Conservation (phyloP, 2,888 invertebrate species). For the Heliconius ethilla region DNA sequence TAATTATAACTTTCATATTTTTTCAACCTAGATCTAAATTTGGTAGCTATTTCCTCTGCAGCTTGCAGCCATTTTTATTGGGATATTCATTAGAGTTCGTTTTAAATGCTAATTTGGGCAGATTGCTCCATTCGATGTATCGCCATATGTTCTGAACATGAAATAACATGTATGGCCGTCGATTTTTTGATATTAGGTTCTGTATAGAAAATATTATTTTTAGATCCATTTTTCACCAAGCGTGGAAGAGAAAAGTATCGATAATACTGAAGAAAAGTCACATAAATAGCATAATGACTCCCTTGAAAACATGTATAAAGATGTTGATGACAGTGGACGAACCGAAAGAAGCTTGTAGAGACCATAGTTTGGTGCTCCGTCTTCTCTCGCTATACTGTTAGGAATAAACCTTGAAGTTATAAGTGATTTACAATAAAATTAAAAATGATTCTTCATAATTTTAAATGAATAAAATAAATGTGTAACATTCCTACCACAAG, state of each 20-base stretch:
- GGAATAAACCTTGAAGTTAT: no score
- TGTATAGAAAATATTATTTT: conserved; percentile 20
- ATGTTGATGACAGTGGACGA: no score
- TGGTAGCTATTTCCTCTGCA: conserved; percentile 3
- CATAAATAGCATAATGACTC: no score
- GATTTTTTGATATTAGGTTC: conserved; percentile 36
- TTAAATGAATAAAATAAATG: no score
- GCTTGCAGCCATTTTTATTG: conserved; percentile 43
- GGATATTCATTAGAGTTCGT: conserved; percentile 49
- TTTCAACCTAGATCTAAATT: not conserved
- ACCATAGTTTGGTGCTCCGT: no score
- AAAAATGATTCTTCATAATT: no score
- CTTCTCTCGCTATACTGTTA: no score
- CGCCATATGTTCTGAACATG: conserved; percentile 43
- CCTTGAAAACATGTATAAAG: no score
- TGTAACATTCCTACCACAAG: no score
- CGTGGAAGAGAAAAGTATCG: not conserved
- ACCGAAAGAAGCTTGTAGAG: no score
- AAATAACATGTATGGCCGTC: conserved; percentile 37
- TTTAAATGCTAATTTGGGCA: conserved; percentile 52
- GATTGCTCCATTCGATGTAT: conserved; percentile 45
- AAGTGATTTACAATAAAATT: no score
- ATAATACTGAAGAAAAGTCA: no score
- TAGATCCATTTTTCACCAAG: not conserved
- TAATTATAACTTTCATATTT: not conserved